Conservation (phyloP, 2,888 invertebrate genomes). For the Malacosoma neustria region DNA sequence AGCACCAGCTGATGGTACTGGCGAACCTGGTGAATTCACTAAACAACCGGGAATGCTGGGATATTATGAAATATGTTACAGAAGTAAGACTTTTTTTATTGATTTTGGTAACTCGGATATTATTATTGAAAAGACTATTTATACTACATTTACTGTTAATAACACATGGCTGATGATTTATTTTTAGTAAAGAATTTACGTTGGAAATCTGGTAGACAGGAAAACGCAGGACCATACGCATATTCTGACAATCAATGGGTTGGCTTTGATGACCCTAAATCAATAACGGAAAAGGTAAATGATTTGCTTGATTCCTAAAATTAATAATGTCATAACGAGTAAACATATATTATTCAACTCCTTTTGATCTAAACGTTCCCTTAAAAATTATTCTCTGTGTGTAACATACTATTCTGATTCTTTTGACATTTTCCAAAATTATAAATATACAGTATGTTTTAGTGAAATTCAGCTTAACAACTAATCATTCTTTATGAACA, state of each 20-base stretch:
- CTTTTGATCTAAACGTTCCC: no score
- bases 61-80: constrained; percentile 89
- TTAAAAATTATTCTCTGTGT: no score
- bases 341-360: no score
- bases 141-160: no score
- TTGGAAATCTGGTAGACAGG: constrained; percentile 79
- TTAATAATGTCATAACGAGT: no score
- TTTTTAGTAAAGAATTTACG: constrained; percentile 76
- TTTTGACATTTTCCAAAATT: no score
- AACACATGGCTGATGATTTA: constrained; percentile 4
- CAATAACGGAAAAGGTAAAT: constrained; percentile 83
- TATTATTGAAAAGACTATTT: no score
- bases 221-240: constrained; percentile 83
- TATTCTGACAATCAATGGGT: constrained; percentile 91
- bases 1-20: constrained; percentile 81
- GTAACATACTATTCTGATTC: no score
- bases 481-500: background rate
- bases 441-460: background rate
- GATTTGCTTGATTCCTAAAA: no score
- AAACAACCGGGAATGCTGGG: constrained; percentile 91
- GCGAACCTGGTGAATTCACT: constrained; percentile 86
- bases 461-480: background rate
- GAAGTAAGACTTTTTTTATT: constrained; percentile 38
- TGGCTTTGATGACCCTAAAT: constrained; percentile 88
- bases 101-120: no score